These are phyloP conservation scores for Dromococcyx pavoninus DNA, from an alignment of 2,797 vertebrate genomes.

Conservation along the genomic window DNA sequence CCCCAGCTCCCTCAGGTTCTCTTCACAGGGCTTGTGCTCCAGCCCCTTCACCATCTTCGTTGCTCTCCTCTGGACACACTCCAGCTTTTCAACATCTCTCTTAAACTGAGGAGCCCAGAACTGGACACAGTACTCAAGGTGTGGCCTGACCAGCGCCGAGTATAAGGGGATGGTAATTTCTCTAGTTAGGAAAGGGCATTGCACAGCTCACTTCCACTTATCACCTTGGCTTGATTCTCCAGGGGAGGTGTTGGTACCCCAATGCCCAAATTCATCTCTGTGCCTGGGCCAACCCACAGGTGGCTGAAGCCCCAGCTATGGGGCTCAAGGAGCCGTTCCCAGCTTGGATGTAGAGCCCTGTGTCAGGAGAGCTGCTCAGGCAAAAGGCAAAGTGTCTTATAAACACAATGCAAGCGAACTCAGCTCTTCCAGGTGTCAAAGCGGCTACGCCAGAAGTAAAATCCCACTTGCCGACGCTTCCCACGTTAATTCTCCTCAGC, in stretches of 20 bases:
- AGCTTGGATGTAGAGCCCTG: neutral
- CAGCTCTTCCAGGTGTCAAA: rapidly evolving
- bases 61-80: too few species aligned
- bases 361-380: neutral
- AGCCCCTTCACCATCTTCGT: too few species aligned
- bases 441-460: rapidly evolving
- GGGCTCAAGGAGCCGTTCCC: rapidly evolving
- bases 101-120: too few species aligned
- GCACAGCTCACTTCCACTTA: rapidly evolving
- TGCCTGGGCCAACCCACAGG: rapidly evolving
- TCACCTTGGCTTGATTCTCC: neutral
- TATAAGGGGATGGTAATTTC: too few species aligned
- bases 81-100: too few species aligned
- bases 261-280: rapidly evolving
- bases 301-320: neutral
- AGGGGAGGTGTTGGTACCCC: neutral
- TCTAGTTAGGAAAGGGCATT: rapidly evolving
- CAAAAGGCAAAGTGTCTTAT: rapidly evolving
- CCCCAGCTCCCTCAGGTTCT: too few species aligned
- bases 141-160: too few species aligned
- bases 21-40: too few species aligned
- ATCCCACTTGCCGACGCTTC: rapidly evolving
- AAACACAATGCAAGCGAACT: rapidly evolving
- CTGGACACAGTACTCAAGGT: too few species aligned
- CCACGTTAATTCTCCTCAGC: rapidly evolving